Evolutionary conservation across 1,140 invertebrate species (phyloP).

Genomic region (Ectropis grisescens): DNA sequence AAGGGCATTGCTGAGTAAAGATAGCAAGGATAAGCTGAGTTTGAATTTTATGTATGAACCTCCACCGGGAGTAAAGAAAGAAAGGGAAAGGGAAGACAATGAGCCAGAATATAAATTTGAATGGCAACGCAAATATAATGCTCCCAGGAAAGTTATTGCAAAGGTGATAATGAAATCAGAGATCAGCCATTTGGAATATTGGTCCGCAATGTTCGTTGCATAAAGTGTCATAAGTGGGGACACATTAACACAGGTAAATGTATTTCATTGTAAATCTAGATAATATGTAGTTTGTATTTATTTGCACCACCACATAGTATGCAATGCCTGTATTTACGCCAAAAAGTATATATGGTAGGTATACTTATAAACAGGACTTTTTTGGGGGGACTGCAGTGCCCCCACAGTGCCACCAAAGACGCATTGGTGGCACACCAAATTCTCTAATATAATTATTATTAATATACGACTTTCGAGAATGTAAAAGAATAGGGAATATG

Average conservation of each 20-base stretch:
- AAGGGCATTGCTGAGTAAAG: conserved; percentile 96
- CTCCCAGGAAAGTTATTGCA: conserved; percentile 97
- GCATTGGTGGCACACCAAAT: too few species aligned
- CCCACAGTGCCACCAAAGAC: too few species aligned
- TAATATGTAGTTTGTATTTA: too few species aligned
- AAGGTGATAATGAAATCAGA: conserved; percentile 94
- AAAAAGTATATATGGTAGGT: too few species aligned
- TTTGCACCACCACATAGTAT: too few species aligned
- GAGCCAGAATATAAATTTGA: conserved; percentile 99
- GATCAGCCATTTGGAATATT: conserved; percentile 99
- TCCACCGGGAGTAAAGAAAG: conserved; percentile 95
- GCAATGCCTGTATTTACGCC: too few species aligned
- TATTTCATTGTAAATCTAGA: too few species aligned
- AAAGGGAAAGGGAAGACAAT: conserved; percentile 91
- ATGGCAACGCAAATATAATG: conserved; percentile 99
- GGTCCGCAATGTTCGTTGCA: conserved; percentile 97
- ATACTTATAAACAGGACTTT: too few species aligned
- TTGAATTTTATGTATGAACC: conserved; percentile 99
- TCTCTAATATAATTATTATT: too few species aligned
- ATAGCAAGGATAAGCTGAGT: conserved; percentile 98
- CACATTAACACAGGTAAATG: conserved; percentile 97
- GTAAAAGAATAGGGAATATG: too few species aligned
- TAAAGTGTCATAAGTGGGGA: conserved; percentile 99
- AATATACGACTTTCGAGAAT: too few species aligned
- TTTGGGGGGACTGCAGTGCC: too few species aligned